Base-by-base conservation (phyloP, 2,888 invertebrate genomes). In the Ophion costatus region DNA sequence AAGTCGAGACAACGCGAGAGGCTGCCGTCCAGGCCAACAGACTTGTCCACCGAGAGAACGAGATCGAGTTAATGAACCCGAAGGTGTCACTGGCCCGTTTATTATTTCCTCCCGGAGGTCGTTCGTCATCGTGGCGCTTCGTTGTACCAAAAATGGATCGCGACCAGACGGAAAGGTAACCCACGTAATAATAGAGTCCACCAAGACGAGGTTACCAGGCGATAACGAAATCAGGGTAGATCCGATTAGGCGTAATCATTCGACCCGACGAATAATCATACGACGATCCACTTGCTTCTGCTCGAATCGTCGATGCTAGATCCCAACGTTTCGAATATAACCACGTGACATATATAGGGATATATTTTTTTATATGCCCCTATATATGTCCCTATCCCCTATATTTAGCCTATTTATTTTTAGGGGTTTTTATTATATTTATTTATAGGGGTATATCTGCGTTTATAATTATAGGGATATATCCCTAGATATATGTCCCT, bases 261-360 rank as follows among this genome's bases (percentile, higher is more conserved):
- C 42, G 17, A 20, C 59, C n/a, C 51, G 61, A 38, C 17, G 45
- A 22, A 61, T 42, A n/a, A 33, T 67, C 67, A 51, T n/a, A 38
- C 45, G 33, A 11, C 3, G 51, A 11, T 59, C 5, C 45, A 63
- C 59, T 82, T 84, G 82, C 82, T 82, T 82, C 64, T 56, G 67
- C 57, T 20, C 22, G 51, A 56, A 75, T 75, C 57, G 82, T 82
- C 82, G 79, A 84, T 84, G 45, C 69, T 42, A 73, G 63, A 77
- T 22, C 71, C 38, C 78, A 29, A 38, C 20, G 61, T 20, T 45
- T 4, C 33, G 51, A 17, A 38, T 77, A 45, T 63, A 45, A 73
- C 29, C 57, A 22, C 17, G 17, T 57, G 66, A n/a, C 24, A 56
- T 29, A 33, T 14, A 57, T 10, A 69, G 20, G 22, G 10, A 67